These are phyloP conservation scores for Campylomormyrus tamandua DNA, from an alignment of 2,113 vertebrate genomes.

Conservation along the genomic window DNA sequence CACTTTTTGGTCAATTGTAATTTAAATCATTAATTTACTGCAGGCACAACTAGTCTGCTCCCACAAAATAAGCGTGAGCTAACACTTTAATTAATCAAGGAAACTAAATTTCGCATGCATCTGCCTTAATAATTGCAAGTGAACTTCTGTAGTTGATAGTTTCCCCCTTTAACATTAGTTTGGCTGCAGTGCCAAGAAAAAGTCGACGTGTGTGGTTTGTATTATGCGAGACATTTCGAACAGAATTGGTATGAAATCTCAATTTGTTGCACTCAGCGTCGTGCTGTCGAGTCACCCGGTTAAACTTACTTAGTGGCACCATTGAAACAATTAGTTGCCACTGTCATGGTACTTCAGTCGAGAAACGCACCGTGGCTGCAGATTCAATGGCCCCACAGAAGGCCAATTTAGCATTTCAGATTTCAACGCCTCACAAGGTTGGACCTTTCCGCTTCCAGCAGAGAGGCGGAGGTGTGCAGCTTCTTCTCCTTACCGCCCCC, in stretches of 20 bases:
- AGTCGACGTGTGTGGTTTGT: constrained; percentile 55
- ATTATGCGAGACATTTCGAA: constrained; percentile 24
- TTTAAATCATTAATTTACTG: neutral
- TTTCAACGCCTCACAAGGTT: constrained; percentile 38
- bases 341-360: constrained; percentile 65
- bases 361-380: constrained; percentile 40
- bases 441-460: constrained; percentile 39
- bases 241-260: constrained; percentile 67
- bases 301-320: constrained; percentile 52
- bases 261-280: constrained; percentile 62
- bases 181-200: neutral
- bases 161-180: neutral
- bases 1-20: neutral
- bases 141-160: neutral
- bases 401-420: constrained; percentile 55
- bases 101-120: neutral
- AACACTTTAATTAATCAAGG: neutral
- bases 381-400: constrained; percentile 59
- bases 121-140: neutral
- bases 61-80: neutral
- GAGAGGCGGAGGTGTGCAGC: neutral
- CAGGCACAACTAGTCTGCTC: neutral
- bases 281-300: constrained; percentile 46
- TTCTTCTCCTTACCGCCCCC: neutral
- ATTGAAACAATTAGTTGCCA: constrained; percentile 65